phyloP scores from a whole-genome alignment of 1,140 invertebrate genomes.

The Hesperophylax magnus region DNA sequence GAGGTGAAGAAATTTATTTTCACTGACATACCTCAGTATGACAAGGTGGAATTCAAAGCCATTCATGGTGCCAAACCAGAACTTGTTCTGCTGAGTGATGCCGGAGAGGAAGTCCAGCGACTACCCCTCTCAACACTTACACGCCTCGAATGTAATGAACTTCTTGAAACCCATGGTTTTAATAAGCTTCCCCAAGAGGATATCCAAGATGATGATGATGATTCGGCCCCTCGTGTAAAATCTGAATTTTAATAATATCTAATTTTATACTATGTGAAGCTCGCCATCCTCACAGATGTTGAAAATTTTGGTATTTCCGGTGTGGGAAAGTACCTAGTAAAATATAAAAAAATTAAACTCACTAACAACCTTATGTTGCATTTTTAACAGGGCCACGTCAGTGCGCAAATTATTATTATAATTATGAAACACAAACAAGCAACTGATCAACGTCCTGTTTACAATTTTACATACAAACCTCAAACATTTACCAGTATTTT shows the following conservation, averaged over 20 bases:
- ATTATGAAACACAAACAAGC: too few species aligned
- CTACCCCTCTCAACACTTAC: conserved; percentile 72
- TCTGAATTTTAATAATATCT: conserved; percentile 24
- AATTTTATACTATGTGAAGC: background rate
- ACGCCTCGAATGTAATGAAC: conserved; percentile 78
- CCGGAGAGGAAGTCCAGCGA: conserved; percentile 76
- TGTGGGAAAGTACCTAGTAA: too few species aligned
- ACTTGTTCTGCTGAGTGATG: conserved; percentile 74
- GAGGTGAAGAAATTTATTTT: conserved; percentile 84
- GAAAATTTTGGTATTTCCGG: too few species aligned
- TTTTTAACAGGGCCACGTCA: too few species aligned
- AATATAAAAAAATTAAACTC: too few species aligned
- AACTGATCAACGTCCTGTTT: too few species aligned
- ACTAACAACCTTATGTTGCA: too few species aligned
- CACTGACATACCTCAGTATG: conserved; percentile 80
- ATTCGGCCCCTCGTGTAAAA: background rate
- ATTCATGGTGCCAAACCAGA: conserved; percentile 79
- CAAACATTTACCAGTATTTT: too few species aligned
- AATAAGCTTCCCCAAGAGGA: conserved; percentile 12
- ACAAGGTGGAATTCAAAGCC: conserved; percentile 76
- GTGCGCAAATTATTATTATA: too few species aligned
- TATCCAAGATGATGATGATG: background rate
- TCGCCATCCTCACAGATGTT: too few species aligned
- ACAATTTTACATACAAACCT: too few species aligned
- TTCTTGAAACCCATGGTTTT: conserved; percentile 77